Base-by-base conservation (phyloP, 2,113 vertebrate genomes). In the Desmodus rotundus region DNA sequence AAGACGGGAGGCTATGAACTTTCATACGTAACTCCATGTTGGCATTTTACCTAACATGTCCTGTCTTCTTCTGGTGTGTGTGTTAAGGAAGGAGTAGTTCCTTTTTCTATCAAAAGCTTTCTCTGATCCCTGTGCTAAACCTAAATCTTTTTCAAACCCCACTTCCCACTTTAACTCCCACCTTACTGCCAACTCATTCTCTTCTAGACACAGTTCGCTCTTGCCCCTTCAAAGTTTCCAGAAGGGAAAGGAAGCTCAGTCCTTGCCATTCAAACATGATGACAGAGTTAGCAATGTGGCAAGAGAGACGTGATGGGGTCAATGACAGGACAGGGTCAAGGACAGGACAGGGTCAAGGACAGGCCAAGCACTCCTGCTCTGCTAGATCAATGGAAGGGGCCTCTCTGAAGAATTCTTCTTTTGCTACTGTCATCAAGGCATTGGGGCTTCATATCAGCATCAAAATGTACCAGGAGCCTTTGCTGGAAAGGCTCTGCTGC, bases 81-180 rank as follows among this genome's bases (percentile, higher is more conserved):
- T 63, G 61, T 63, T 63, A 63, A 31, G 61, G 28, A 26, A n/a
- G 38, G 54, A 65, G 45, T 68, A 73, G 52, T 20, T 41, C 0
- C 7, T 86, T 84, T 91, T 85, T 28, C 67, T 36, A n/a, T 43
- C 4, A 45, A 87, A 90, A 87, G 45, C 28, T 65, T 91, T 94
- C 78, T 41, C 74, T 91, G 19, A 56, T 68, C 45, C 22, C 28
- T 81, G 11, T 24, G 41, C 50, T 90, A 17, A 22, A 52, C 50
- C 65, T 38, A 73, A 65, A 9, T 70, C 54, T 61, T 74, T 65
- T 73, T 65, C 41, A 81, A 89, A 38, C 20, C 56, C 9, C 54
- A 33, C n/a, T 24, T 58, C 61, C 89, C 41, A 45, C 65, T 77
- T 15, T 52, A 45, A 22, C 6, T 70, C 73, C 43, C 31, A 73